Evolutionary conservation across 2,888 invertebrate species (phyloP).

Genomic region (Ochropleura plecta): DNA sequence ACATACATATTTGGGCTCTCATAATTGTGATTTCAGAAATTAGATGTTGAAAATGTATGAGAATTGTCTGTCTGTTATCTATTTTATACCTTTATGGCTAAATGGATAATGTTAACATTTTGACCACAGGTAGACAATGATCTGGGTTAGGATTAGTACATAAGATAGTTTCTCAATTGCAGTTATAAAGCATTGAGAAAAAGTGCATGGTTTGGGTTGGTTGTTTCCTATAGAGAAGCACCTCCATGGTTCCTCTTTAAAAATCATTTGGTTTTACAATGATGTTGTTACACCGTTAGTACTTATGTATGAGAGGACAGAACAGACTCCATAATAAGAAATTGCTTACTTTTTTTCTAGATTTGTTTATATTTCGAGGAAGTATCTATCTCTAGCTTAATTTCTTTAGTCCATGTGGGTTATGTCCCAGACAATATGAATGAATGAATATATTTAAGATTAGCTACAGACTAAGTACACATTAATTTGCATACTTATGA

Average conservation of each 20-base stretch:
- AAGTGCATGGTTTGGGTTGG: no score
- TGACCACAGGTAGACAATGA: not conserved
- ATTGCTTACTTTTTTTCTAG: no score
- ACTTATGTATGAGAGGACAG: no score
- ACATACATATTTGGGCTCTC: not conserved
- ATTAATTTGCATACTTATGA: constrained; percentile 1
- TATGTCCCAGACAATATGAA: not conserved
- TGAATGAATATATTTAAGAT: not conserved
- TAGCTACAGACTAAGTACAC: not conserved
- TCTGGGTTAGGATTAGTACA: not conserved
- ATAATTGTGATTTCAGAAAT: not conserved
- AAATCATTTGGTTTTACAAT: no score
- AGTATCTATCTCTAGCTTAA: not conserved
- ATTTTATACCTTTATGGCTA: not conserved
- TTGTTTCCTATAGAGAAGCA: no score
- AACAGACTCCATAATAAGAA: no score
- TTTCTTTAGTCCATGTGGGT: not conserved
- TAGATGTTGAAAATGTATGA: not conserved
- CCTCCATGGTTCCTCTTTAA: no score
- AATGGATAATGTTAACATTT: not conserved
- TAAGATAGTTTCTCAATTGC: not conserved
- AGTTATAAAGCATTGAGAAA: no score
- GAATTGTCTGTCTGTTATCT: not conserved
- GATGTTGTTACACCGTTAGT: no score
- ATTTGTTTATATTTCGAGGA: not conserved